These are phyloP conservation scores for Elymnias hypermnestra DNA, from an alignment of 1,140 invertebrate species.

Conservation along the genomic window DNA sequence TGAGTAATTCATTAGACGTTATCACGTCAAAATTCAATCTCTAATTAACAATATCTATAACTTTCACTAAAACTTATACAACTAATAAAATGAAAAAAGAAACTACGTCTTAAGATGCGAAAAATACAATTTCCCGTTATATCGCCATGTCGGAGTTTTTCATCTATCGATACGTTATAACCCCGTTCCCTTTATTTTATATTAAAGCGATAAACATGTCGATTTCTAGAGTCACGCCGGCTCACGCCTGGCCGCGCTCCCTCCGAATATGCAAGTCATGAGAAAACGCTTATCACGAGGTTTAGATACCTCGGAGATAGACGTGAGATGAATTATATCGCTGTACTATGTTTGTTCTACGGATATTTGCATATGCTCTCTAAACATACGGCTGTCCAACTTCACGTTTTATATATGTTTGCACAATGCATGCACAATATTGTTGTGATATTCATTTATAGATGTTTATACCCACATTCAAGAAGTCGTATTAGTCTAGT, in stretches of 20 bases:
- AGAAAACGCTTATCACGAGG: slow-evolving; percentile 69
- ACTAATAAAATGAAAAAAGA: neutral
- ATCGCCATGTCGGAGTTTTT: slow-evolving; percentile 54
- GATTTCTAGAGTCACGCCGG: slow-evolving; percentile 59
- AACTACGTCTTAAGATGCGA: slow-evolving; percentile 11
- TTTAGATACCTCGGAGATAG: slow-evolving; percentile 54
- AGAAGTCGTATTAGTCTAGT: too few relatives aligned
- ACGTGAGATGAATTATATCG: slow-evolving; percentile 62
- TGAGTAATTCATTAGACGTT: too few relatives aligned
- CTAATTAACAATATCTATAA: too few relatives aligned
- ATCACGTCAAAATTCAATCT: too few relatives aligned
- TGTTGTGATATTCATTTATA: too few relatives aligned
- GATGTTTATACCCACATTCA: too few relatives aligned
- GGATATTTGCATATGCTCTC: slow-evolving; percentile 13
- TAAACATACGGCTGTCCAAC: slow-evolving; percentile 11
- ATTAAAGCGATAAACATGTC: slow-evolving; percentile 75
- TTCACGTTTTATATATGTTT: too few relatives aligned
- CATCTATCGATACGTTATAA: slow-evolving; percentile 57
- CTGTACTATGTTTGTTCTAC: slow-evolving; percentile 21
- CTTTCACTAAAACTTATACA: too few relatives aligned
- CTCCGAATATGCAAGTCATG: slow-evolving; percentile 70
- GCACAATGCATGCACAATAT: too few relatives aligned
- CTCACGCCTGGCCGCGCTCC: slow-evolving; percentile 61
- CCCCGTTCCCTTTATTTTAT: slow-evolving; percentile 70
- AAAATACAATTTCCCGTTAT: slow-evolving; percentile 60